Percentiles rank a stretch among this genome's conserved stretches.
Conservation (phyloP, 2,888 invertebrate genomes). For the Thyatira batis region DNA sequence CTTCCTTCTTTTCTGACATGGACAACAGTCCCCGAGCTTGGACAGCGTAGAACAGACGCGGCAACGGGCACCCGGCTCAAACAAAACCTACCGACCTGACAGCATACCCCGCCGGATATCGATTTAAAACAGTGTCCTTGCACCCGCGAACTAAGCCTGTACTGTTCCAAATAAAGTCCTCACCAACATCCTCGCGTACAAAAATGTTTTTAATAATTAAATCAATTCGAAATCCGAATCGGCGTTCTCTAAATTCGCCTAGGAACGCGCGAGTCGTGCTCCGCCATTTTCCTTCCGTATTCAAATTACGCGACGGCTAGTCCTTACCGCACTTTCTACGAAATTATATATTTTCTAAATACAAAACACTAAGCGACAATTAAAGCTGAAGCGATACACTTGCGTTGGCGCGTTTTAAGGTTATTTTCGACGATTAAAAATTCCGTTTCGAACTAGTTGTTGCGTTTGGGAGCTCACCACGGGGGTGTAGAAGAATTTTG, state of each 20-base stretch:
- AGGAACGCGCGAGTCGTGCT: constrained; percentile 43
- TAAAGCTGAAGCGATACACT: constrained; percentile 55
- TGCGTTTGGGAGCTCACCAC: constrained; percentile 71
- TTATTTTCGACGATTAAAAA: constrained; percentile 40
- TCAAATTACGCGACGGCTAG: constrained; percentile 34
- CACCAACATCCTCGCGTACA: constrained; percentile 48
- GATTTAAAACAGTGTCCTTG: constrained; percentile 57
- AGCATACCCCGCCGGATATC: constrained; percentile 51
- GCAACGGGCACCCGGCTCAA: constrained; percentile 28
- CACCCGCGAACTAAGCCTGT: constrained; percentile 41
- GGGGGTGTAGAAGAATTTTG: constrained; percentile 75
- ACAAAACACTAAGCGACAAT: constrained; percentile 58
- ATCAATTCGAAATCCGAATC: constrained; percentile 10
- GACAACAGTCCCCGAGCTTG: constrained; percentile 64
- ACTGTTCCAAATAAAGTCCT: constrained; percentile 42
- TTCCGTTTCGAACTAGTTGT: constrained; percentile 60
- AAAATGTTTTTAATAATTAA: constrained; percentile 18
- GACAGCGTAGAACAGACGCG: constrained; percentile 54
- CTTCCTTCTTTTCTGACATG: constrained; percentile 71
- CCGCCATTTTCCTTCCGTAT: constrained; percentile 70
- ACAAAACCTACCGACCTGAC: constrained; percentile 27
- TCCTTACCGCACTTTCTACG: constrained; percentile 36
- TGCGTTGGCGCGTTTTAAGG: constrained; percentile 34
- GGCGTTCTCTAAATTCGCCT: constrained; percentile 39
- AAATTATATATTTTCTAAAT: constrained; percentile 27